phyloP scores from a whole-genome alignment of 2,113 vertebrate genomes.

The Hepsetus odoe region DNA sequence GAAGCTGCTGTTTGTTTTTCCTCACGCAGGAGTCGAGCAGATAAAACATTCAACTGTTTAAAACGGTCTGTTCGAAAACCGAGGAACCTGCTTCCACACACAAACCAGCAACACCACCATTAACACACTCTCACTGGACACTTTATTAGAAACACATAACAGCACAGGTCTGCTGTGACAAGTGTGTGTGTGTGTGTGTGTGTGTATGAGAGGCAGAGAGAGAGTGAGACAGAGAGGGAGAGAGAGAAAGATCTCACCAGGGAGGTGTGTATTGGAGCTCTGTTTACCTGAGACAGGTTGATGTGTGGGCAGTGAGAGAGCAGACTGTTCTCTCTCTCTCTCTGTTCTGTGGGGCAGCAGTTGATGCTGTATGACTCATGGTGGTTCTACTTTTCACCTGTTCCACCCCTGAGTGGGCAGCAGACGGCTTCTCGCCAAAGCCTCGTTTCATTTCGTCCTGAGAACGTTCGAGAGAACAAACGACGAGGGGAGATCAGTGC shows the following conservation, averaged over 20 bases:
- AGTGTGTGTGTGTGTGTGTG: no score
- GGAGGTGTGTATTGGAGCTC: constrained; percentile 11
- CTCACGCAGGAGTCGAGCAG: not conserved
- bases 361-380: constrained; percentile 11
- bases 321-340: constrained; percentile 9
- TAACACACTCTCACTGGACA: no score
- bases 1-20: not conserved
- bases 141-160: no score
- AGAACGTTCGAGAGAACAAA: not conserved
- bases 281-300: constrained; percentile 41
- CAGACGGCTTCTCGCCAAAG: constrained; percentile 2
- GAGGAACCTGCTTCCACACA: not conserved
- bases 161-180: not conserved
- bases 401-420: not conserved
- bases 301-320: constrained; percentile 20
- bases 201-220: not conserved
- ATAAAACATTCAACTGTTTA: no score
- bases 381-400: constrained; percentile 1
- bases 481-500: no score
- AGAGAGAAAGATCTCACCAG: constrained; percentile 8
- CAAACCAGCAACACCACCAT: not conserved
- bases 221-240: not conserved
- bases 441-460: not conserved
- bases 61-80: no score
- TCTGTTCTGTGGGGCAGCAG: constrained; percentile 10